Conservation (phyloP, 1,140 invertebrate genomes). For the Odontomachus brunneus region DNA sequence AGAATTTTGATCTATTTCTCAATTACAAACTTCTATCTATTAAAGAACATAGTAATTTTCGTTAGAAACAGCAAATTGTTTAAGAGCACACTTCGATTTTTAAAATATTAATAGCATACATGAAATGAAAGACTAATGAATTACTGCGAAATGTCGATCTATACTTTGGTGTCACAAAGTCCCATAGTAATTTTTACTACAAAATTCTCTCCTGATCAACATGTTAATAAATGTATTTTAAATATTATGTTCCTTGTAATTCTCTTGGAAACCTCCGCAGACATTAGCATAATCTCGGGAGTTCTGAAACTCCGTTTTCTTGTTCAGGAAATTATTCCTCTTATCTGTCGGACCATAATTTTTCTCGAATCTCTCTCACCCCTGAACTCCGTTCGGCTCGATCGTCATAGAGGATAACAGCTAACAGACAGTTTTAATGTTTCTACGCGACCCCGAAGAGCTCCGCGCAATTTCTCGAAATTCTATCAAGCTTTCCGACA, state of each 20-base stretch:
- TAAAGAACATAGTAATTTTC: too few relatives aligned
- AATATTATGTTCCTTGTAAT: background rate
- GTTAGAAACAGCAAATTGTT: too few relatives aligned
- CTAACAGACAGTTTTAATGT: conserved; percentile 16
- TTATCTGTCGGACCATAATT: background rate
- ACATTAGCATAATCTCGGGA: conserved; percentile 15
- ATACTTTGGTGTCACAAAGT: too few relatives aligned
- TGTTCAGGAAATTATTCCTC: background rate
- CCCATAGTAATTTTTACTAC: too few relatives aligned
- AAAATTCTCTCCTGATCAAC: too few relatives aligned
- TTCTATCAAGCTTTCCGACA: background rate
- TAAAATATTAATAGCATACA: too few relatives aligned
- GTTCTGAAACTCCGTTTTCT: background rate
- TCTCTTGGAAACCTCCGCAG: background rate
- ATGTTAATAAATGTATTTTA: too few relatives aligned
- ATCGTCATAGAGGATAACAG: background rate
- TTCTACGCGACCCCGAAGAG: background rate
- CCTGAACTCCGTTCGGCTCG: background rate
- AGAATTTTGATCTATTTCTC: too few relatives aligned
- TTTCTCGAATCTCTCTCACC: background rate
- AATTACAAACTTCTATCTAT: too few relatives aligned
- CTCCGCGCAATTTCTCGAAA: background rate
- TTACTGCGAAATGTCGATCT: too few relatives aligned
- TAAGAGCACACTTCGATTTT: too few relatives aligned
- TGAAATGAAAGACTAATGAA: too few relatives aligned